Percentiles rank a stretch among this genome's conserved stretches.
These are phyloP conservation scores for Aphelocoma coerulescens DNA, from an alignment of 2,113 vertebrate genomes.

Conservation along the genomic window DNA sequence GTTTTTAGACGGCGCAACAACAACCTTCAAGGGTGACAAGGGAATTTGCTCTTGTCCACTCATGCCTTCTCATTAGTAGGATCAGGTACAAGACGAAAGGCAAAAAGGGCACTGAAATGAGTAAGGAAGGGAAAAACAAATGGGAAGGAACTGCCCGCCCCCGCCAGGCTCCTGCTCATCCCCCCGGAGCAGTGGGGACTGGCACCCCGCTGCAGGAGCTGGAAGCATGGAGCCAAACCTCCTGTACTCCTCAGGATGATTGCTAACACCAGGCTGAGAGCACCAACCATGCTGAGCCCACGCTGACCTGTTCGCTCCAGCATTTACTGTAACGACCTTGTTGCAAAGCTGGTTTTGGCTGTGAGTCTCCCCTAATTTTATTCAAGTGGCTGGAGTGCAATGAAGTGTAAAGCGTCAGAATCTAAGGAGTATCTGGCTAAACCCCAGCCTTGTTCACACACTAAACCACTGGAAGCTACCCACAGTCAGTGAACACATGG, in stretches of 20 bases:
- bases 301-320: rapidly evolving
- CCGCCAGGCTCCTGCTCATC: rapidly evolving
- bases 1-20: neutral
- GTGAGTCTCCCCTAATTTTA: neutral
- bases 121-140: neutral
- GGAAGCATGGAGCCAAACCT: neutral
- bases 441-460: neutral
- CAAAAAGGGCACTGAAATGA: neutral
- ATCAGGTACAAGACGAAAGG: neutral
- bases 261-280: neutral
- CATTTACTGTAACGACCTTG: neutral
- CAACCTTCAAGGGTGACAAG: neutral
- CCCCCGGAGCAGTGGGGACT: neutral
- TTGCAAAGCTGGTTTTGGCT: neutral
- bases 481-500: neutral
- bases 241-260: no score
- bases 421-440: neutral
- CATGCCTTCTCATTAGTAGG: neutral
- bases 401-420: neutral
- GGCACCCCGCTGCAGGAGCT: neutral
- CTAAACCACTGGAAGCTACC: neutral
- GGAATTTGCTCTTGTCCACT: neutral
- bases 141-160: neutral
- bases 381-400: neutral
- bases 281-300: neutral